These are phyloP conservation scores for Unio delphinus DNA, from an alignment of 2,888 invertebrate species.

Conservation along the genomic window DNA sequence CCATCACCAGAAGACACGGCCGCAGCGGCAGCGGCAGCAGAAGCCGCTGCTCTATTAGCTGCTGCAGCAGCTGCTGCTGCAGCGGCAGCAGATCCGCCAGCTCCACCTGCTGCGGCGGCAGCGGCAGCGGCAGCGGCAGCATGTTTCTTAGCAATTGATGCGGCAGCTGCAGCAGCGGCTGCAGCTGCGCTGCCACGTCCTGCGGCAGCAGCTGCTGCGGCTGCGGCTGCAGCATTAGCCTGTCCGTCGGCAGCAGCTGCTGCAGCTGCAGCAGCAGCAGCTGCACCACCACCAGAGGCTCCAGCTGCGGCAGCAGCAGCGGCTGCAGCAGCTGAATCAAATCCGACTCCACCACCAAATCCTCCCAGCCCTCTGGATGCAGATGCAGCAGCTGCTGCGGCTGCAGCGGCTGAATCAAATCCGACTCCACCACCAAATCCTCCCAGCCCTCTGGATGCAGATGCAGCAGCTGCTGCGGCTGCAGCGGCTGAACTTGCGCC, in stretches of 20 bases:
- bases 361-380: neutral
- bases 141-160: neutral
- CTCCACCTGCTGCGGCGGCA: neutral
- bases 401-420: neutral
- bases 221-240: slow-evolving; percentile 2
- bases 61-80: neutral
- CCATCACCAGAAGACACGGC: neutral
- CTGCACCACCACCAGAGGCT: neutral
- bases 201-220: neutral
- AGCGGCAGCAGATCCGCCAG: neutral
- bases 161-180: neutral
- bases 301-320: slow-evolving; percentile 4
- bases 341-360: slow-evolving; percentile 1
- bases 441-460: neutral
- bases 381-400: slow-evolving; percentile 1
- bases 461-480: neutral
- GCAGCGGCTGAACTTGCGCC: neutral
- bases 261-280: neutral
- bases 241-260: neutral
- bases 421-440: neutral
- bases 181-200: neutral
- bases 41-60: neutral
- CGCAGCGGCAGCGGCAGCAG: slow-evolving; percentile 1
- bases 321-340: neutral
- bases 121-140: neutral